Base-by-base conservation (phyloP, 2,888 invertebrate genomes). In the Amphipyra tragopoginis region DNA sequence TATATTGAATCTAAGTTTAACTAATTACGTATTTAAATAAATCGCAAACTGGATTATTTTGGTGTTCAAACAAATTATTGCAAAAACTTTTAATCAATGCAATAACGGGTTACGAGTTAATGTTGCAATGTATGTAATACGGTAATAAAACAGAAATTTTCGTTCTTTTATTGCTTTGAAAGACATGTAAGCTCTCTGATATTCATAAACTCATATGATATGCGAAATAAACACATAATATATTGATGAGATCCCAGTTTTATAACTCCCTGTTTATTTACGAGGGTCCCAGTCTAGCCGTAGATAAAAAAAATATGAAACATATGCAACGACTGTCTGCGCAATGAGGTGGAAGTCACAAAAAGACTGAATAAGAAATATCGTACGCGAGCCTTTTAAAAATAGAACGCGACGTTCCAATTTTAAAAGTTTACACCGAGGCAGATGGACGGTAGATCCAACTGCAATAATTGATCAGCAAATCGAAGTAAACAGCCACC, bases 381-480 rank as follows among this genome's bases (percentile, higher is more conserved):
- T 40, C 29, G 38, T 21, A 21, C 21, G 21, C 3, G 7, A 34
- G 21, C 5, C 14, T 69, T 75, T 73, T 48, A 68, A 79, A 75
- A 83, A 63, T 59, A 79, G 42, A 77, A 61, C 56, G 40, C 34
- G 8, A 48, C 8, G 21, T 29, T 29, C 33, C 44, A 60, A 65
- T 65, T 72, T 62, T 13, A 73, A 73, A 74, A 65, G 68, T 75
- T 60, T 65, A 75, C 77, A 64, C 57, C 77, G 72, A 69, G 70
- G 79, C 77, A 75, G 65, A 71, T 71, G 72, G 62, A 61, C 63
- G 64, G 65, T 73, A 72, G 68, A 80, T 77, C 76, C 72, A 75
- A 75, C 65, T 76, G 85, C 82, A 89, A 91, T 92, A 91, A 91
- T 91, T 90, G 90, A 91, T 90, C 88, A 88, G 88, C 83, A 88